Base-by-base conservation (phyloP, 1,140 invertebrate genomes). In the Latrodectus geometricus region DNA sequence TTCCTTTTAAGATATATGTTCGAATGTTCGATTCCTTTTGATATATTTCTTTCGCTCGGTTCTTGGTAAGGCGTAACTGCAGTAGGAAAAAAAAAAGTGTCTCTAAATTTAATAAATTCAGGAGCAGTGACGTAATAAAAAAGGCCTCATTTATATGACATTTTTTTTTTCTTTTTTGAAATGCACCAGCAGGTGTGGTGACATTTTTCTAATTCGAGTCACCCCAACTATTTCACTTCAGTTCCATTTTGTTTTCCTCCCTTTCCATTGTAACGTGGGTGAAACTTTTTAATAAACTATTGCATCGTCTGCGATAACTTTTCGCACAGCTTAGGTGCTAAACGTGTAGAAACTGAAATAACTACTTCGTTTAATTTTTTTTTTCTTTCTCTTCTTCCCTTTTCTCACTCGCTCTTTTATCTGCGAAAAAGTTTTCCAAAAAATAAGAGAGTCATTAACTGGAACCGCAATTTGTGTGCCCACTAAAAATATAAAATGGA, bases 61-160 rank as follows among this genome's bases (percentile, higher is more conserved):
- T 35, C 35, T 35, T 35, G 54, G 17, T 14, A 61, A 61, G 54
- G 54, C 11, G 11, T 2, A 61, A 61, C 14, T 14, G 23, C 23
- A 48, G 50, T 15, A 15, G 49, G 20, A 68, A 69, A n/a, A 20
- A n/a, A 74, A 83, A 73, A 74, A 9, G 17, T 61, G 11, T 73
- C 74, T 83, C 80, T 83, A 83, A 83, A 83, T 83, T 83, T 83
- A 83, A 69, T 83, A 83, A 83, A 83, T 83, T 83, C 72, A 23
- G 21, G 50, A 61, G 17, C 54, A 54, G 70, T 61, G 56, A 23
- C 52, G 23, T n/a, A 23, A 54, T 70, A 70, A 81, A 61, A 83
- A 82, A 83, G 80, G 15, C 70, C 74, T 83, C 80, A 65, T 83
- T 83, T 83, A 83, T 61, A 61, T 23, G 8, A 20, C 54, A 52